Evolutionary conservation across 2,113 vertebrate species (phyloP).

Genomic region (Ciconia stormi): DNA sequence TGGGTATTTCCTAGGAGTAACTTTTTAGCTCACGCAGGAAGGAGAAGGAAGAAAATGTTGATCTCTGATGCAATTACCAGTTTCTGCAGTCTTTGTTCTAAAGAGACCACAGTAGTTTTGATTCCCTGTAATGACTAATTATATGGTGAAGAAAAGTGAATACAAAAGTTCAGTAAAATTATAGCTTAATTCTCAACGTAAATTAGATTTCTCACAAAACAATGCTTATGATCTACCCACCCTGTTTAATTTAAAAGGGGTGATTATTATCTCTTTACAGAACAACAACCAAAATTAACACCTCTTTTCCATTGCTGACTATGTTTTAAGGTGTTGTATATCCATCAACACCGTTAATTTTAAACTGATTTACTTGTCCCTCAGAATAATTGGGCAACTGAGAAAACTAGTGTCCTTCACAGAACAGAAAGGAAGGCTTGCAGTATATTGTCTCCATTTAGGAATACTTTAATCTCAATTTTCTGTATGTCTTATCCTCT

Average conservation of each 20-base stretch:
- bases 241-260: conserved; percentile 48
- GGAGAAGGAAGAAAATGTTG: conserved; percentile 19
- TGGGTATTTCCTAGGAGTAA: background rate
- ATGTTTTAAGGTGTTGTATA: conserved; percentile 1
- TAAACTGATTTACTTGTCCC: background rate
- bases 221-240: conserved; percentile 30
- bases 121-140: conserved; percentile 68
- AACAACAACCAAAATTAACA: conserved; percentile 39
- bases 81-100: conserved; percentile 64
- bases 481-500: background rate
- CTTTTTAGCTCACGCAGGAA: background rate
- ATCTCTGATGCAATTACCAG: conserved; percentile 59
- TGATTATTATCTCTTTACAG: conserved; percentile 57
- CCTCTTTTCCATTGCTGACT: conserved; percentile 18
- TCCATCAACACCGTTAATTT: conserved; percentile 45
- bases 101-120: conserved; percentile 62
- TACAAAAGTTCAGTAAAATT: conserved; percentile 63
- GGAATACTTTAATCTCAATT: background rate
- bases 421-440: background rate
- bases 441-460: background rate
- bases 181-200: conserved; percentile 62
- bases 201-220: conserved; percentile 67
- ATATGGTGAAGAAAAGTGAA: conserved; percentile 66
- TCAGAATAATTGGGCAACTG: background rate
- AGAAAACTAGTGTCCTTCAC: background rate